Evolutionary conservation across 2,888 invertebrate genomes (phyloP).

Genomic region (Tryphoninae sp.): DNA sequence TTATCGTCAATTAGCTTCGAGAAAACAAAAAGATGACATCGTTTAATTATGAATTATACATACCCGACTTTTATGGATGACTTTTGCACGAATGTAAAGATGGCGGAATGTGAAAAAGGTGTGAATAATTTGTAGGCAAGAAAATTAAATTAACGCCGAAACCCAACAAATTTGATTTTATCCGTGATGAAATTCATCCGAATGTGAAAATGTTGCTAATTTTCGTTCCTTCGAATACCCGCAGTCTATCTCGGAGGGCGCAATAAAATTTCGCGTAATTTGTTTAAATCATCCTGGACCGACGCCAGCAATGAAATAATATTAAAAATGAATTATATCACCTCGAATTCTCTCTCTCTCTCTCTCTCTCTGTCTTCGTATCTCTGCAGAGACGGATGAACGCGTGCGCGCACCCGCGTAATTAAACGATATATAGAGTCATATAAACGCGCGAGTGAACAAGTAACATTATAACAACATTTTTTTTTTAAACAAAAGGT

Average conservation of each 20-base stretch:
- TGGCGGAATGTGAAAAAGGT: too few species aligned
- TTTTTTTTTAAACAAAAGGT: background rate
- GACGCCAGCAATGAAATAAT: background rate
- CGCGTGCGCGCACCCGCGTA: slow-evolving; percentile 6
- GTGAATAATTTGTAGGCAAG: too few species aligned
- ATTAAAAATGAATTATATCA: slow-evolving; percentile 46
- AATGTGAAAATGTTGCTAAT: background rate
- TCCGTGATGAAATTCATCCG: slow-evolving; percentile 9
- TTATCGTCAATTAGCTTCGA: background rate
- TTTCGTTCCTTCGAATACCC: too few species aligned
- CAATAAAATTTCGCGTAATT: slow-evolving; percentile 52
- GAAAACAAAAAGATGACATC: background rate
- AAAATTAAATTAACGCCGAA: too few species aligned
- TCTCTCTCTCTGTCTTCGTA: background rate
- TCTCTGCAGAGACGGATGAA: slow-evolving; percentile 13
- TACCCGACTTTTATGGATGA: background rate
- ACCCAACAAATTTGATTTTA: background rate
- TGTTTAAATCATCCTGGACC: slow-evolving; percentile 14
- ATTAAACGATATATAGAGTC: slow-evolving; percentile 12
- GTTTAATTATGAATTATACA: background rate
- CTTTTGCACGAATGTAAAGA: background rate
- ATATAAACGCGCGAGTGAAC: background rate
- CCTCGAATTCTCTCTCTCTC: background rate
- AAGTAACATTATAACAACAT: slow-evolving; percentile 13
- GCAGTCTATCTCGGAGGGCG: background rate